A percentile compares a stretch with the other conserved stretches of the same genome.
phyloP scores from a whole-genome alignment of 1,140 invertebrate genomes.

The Theocolax elegans region DNA sequence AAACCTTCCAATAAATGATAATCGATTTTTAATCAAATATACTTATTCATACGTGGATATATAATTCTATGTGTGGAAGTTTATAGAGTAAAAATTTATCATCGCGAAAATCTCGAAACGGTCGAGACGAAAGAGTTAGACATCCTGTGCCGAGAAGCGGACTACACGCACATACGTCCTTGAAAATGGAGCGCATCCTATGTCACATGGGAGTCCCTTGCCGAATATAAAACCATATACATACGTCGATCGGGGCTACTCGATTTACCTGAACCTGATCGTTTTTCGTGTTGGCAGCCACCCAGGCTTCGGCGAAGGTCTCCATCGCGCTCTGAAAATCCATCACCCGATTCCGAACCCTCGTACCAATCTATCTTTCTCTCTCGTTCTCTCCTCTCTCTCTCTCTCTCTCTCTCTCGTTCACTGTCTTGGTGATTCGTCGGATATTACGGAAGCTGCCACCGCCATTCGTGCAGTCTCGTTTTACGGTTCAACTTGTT shows the following conservation, averaged over 20 bases:
- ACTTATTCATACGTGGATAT: no score
- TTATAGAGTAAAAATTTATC: not conserved
- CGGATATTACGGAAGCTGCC: conserved; percentile 12
- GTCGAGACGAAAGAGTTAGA: not conserved
- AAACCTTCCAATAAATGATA: no score
- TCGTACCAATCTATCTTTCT: conserved; percentile 34
- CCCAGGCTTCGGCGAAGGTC: conserved; percentile 96
- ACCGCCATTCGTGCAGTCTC: not conserved
- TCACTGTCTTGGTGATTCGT: no score
- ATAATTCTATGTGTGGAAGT: no score
- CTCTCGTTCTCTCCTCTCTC: conserved; percentile 12
- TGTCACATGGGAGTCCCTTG: conserved; percentile 6
- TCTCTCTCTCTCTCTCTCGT: not conserved
- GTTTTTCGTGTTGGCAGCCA: conserved; percentile 87
- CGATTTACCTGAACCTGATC: conserved; percentile 64
- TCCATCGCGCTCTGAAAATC: conserved; percentile 98
- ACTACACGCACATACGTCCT: no score
- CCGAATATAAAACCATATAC: conserved; percentile 1
- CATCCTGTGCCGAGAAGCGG: no score
- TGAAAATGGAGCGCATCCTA: conserved; percentile 24
- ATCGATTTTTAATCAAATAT: no score
- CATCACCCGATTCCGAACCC: conserved; percentile 72
- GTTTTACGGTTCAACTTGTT: not conserved
- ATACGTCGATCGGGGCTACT: not conserved
- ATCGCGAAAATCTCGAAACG: not conserved